Base-by-base conservation (phyloP, 2,113 vertebrate species). In the Turnix velox region DNA sequence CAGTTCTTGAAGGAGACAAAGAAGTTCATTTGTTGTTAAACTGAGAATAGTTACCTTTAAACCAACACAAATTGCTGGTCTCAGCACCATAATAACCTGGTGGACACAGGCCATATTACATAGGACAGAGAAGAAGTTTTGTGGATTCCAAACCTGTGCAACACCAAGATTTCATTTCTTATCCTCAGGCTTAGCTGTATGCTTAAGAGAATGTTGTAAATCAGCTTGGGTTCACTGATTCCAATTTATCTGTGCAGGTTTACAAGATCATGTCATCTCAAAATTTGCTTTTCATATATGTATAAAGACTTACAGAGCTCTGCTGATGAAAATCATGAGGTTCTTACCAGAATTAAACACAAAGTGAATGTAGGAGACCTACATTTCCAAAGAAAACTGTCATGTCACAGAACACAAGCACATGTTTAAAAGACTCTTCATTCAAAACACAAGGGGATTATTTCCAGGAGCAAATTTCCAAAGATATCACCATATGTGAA, bases 391-490 rank as follows among this genome's bases (percentile, higher is more conserved):
- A 75, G 43, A 59, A 92, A 86, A 72, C 16, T 27, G 52, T 48
- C 45, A 48, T 25, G 63, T 23, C 2, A 2, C 40, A 84, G 67
- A 87, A 49, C 18, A 49, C 24, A 77, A 72, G 6, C 25, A 30
- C 35, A 31, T 18, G 5, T 87, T 87, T 80, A 33, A 81, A 84
- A 73, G 39, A 54, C 45, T 35, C 12, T 8, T 75, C 40, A 55
- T 46, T 79, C 40, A 88, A 91, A 94, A 76, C 27, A 10, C 37
- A 82, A 54, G 16, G 8, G 69, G 4, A 0, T 54, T 79, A 80
- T 69, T 93, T 88, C 88, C 88, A 66, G 54, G 95, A 90, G 72
- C 39, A 66, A 71, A 11, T 73, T 69, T 89, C 67, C 72, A 74
- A 93, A 92, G 87, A 85, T 42, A 91, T 88, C 46, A 87, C 12